phyloP scores from a whole-genome alignment of 2,113 vertebrate genomes.

The Caranx ignobilis region DNA sequence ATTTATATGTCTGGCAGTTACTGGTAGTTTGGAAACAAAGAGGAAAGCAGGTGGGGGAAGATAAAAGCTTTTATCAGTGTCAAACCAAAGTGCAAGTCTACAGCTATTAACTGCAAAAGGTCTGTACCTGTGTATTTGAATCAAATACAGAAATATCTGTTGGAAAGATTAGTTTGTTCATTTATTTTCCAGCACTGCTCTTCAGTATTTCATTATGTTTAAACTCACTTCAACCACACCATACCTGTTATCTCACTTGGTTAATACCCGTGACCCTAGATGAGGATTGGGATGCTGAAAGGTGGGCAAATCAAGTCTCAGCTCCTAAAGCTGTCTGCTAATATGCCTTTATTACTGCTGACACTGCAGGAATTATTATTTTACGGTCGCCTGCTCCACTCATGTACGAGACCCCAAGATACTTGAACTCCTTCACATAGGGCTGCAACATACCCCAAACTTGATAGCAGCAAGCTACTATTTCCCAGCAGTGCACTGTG shows the following conservation, averaged over 20 bases:
- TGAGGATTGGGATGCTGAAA: background rate
- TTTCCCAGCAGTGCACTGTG: background rate
- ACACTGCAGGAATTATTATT: background rate
- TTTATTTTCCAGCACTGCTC: background rate
- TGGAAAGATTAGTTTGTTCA: too few species aligned
- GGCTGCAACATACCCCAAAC: background rate
- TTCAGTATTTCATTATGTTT: too few species aligned
- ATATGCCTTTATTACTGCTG: background rate
- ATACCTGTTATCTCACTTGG: background rate
- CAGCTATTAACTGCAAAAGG: too few species aligned
- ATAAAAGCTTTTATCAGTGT: too few species aligned
- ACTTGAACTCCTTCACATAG: background rate
- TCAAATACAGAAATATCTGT: too few species aligned
- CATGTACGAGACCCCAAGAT: background rate
- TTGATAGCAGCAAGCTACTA: background rate
- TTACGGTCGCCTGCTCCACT: background rate
- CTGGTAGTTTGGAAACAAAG: too few species aligned
- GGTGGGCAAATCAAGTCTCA: background rate
- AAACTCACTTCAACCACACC: background rate
- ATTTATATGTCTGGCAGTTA: background rate
- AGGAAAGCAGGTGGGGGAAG: too few species aligned
- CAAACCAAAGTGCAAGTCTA: too few species aligned
- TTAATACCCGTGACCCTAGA: background rate
- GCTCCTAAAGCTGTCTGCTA: background rate
- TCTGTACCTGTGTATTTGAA: too few species aligned